A percentile compares a stretch with the other conserved stretches of the same genome.
phyloP scores from a whole-genome alignment of 2,797 vertebrate species.

The Neoniphon sammara region DNA sequence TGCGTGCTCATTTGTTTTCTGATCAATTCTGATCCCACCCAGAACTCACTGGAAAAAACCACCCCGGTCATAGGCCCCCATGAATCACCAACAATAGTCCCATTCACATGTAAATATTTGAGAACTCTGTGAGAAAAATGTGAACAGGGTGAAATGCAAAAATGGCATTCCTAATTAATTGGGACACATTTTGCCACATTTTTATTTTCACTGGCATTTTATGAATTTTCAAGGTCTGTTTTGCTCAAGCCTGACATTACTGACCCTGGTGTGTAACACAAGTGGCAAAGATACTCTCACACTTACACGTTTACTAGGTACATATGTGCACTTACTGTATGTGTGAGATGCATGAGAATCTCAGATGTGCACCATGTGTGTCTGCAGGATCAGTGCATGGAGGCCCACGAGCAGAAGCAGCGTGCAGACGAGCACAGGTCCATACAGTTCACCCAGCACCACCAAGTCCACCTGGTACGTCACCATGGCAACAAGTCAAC shows the following conservation, averaged over 20 bases:
- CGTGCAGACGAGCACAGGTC: constrained; percentile 79
- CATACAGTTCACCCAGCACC: constrained; percentile 86
- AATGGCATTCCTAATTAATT: background rate
- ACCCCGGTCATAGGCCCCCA: no score
- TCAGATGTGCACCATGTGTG: constrained; percentile 11
- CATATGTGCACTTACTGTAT: background rate
- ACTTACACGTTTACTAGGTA: no score
- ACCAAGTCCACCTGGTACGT: constrained; percentile 90
- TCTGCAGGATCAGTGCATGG: constrained; percentile 90
- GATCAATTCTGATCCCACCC: background rate
- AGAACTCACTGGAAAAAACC: no score
- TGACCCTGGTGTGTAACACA: background rate
- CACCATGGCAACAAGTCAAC: constrained; percentile 53
- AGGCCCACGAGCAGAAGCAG: constrained; percentile 84
- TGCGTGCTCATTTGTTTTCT: background rate
- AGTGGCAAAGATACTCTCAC: background rate
- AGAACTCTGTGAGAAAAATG: no score
- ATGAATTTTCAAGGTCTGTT: no score
- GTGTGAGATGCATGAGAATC: background rate
- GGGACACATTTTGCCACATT: no score
- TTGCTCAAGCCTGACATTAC: no score
- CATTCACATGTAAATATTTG: no score
- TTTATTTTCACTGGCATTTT: no score
- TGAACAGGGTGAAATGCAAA: background rate
- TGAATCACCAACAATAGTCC: background rate